Base-by-base conservation (phyloP, 2,113 vertebrate species). In the Ranitomeya variabilis region DNA sequence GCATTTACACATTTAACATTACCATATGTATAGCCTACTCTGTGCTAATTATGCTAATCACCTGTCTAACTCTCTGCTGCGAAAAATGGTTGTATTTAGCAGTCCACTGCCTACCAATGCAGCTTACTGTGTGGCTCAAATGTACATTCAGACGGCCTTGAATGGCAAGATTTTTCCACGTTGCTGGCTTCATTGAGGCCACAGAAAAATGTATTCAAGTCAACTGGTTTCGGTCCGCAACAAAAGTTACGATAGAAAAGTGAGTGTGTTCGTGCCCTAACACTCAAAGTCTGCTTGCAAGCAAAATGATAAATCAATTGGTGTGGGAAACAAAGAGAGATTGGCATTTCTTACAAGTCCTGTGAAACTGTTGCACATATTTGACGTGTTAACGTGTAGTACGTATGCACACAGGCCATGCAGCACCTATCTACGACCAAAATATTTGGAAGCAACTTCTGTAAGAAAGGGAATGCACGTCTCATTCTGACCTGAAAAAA, bases 161-260 rank as follows among this genome's bases (percentile, higher is more conserved):
- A 99, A 99, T 97, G 96, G 97, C 95, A 97, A 97, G 97, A 99
- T 99, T 99, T 97, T 99, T 99, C 98, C 98, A 99, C 97, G 94
- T 97, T 99, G 96, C 97, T 99, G 97, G 96, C 96, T 98, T 98
- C 97, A 99, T 99, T 99, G 97, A 99, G 94, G 92, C 94, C 95
- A 93, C 94, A 95, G 95, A 96, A 97, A 96, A 95, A 94, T 94
- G 96, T 97, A 96, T 99, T 99, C 96, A 98, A 95, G 95, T 96
- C 95, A 96, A 96, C 94, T 96, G 95, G 97, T 97, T 97, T 97
- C 95, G 93, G 95, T 96, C 94, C 90, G 93, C 94, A 95, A 95
- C 94, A 96, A 96, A 95, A 94, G 95, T 95, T 95, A 95, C 93
- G 94, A 94, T 94, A 95, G 94, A 96, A 95, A 95, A 95, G 94